These are phyloP conservation scores for Steromphala cineraria DNA, from an alignment of 2,888 invertebrate genomes.

Conservation along the genomic window DNA sequence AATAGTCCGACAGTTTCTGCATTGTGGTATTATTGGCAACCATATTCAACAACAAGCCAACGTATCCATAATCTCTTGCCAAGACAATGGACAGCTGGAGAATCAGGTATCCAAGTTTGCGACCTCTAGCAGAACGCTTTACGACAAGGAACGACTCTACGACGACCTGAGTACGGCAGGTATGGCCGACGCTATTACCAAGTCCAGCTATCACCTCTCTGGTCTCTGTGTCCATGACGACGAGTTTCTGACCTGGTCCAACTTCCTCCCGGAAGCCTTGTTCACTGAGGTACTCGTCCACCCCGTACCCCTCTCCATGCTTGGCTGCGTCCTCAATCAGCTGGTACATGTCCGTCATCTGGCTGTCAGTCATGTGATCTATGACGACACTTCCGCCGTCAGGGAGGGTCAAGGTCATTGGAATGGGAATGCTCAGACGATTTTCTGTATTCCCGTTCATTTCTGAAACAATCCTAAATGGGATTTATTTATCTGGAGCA, in stretches of 20 bases:
- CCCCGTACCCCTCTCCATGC: background rate
- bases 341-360: background rate
- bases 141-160: background rate
- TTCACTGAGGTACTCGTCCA: background rate
- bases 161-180: background rate
- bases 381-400: background rate
- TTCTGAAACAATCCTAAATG: no score
- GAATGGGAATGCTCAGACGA: background rate
- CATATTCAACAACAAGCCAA: background rate
- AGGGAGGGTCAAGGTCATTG: background rate
- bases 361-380: background rate
- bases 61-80: background rate
- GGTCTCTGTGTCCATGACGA: background rate
- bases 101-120: background rate
- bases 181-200: background rate
- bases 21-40: background rate
- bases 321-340: background rate
- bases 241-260: background rate
- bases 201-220: background rate
- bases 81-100: background rate
- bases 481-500: no score
- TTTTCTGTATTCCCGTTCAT: no score
- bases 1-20: background rate
- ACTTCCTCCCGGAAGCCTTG: background rate
- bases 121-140: background rate